Base-by-base conservation (phyloP, 2,797 vertebrate species). In the Premnoplex brunnescens region DNA sequence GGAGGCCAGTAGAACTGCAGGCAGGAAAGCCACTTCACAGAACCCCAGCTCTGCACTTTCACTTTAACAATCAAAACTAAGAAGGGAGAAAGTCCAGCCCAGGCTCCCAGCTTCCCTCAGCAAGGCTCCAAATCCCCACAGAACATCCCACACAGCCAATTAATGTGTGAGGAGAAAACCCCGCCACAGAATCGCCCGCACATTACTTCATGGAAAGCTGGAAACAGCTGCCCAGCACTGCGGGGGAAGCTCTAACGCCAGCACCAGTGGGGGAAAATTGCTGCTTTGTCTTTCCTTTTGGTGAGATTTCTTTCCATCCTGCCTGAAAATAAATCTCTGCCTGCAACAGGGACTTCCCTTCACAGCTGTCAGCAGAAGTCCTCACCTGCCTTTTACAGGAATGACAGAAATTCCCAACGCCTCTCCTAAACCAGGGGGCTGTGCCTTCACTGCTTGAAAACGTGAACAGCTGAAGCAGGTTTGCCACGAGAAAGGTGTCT, bases 21-120 rank as follows among this genome's bases (percentile, higher is more conserved):
- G 39, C 36, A 62, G 73, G 69, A 90, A 76, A 88, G 84, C 23
- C 64, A 32, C 55, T 81, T 86, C 71, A 69, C 88, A 91, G 93
- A 88, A 86, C 8, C 43, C 30, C 3, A 0, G 88, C 82, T 44
- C 83, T 48, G 71, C 79, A 64, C 85, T 92, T 95, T 87, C 20
- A 1, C 80, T 91, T 93, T 64, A 78, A 79, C 72, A 89, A 51
- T 56, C 41, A 62, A n/a, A 36, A 48, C 18, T 18, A 36, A 72
- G 66, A 73, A 54, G 2, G 0, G 1, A 81, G 41, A 49, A 72
- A 66, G 59, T 66, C 41, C 60, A 58, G 30, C 55, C 62, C 64
- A 41, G 68, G 39, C 23, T 63, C 51, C 28, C 34, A 56, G 74
- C 88, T 79, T 67, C 81, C 85, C 89, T 56, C 48, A 72, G 75